Evolutionary conservation across 2,797 vertebrate genomes (phyloP).

Genomic region (Acropternis orthonyx): DNA sequence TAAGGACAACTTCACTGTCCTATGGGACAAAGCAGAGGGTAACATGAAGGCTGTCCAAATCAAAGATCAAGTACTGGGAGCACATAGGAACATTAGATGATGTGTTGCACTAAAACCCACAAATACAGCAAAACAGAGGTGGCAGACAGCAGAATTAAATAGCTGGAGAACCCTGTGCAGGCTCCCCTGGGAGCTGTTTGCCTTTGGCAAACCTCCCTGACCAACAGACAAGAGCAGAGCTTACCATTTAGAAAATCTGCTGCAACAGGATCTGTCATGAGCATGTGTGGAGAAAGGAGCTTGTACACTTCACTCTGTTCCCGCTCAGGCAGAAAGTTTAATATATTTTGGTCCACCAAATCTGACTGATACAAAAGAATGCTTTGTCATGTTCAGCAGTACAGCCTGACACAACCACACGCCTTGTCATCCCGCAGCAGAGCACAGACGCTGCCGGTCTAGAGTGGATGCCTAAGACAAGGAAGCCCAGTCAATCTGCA

Average conservation of each 20-base stretch:
- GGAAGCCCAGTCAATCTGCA: background rate
- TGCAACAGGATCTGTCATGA: conserved; percentile 82
- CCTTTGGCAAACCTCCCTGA: conserved; percentile 17
- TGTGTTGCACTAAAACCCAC: background rate
- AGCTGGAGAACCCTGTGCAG: background rate
- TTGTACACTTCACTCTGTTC: conserved; percentile 90
- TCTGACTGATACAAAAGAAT: conserved; percentile 87
- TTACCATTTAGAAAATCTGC: conserved; percentile 86
- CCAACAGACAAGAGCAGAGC: conserved; percentile 29
- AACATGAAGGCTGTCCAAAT: background rate
- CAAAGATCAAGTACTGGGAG: background rate
- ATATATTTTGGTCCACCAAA: conserved; percentile 93
- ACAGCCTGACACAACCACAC: background rate
- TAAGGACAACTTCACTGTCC: background rate
- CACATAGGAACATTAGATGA: background rate
- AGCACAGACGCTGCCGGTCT: rapidly evolving
- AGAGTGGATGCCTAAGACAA: rapidly evolving
- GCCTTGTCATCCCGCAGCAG: background rate
- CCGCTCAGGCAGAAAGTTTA: conserved; percentile 90
- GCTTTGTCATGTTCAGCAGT: conserved; percentile 72
- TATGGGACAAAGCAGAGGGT: background rate
- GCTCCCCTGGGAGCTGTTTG: background rate
- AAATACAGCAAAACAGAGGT: background rate
- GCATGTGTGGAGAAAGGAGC: conserved; percentile 85
- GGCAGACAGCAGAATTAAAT: background rate